phyloP scores from a whole-genome alignment of 37 sponge, comb jelly and placozoan genomes.

The Petrosia ficiformis region DNA sequence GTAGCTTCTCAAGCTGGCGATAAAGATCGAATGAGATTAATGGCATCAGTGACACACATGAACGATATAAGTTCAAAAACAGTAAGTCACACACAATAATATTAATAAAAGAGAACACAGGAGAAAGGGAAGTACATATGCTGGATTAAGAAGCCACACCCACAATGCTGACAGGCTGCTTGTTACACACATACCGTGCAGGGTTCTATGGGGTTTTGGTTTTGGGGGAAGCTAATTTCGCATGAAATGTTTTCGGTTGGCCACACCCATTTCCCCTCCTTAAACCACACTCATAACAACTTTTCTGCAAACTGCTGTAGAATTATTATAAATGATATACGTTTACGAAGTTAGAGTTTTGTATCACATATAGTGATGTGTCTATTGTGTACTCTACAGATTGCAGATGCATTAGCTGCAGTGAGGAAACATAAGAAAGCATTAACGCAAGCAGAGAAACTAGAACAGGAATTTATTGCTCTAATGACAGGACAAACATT shows the following conservation, averaged over 20 bases:
- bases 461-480: conserved; percentile 62
- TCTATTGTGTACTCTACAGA: conserved; percentile 24
- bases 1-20: conserved; percentile 40
- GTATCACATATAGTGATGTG: neutral
- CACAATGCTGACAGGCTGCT: neutral
- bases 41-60: conserved; percentile 39
- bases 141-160: no score
- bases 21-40: conserved; percentile 31
- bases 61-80: conserved; percentile 52
- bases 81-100: conserved; percentile 15
- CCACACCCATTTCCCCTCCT: no score
- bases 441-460: conserved; percentile 62
- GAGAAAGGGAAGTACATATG: no score
- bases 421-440: conserved; percentile 62
- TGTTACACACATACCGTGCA: neutral
- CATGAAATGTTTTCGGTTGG: no score
- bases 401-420: conserved; percentile 55
- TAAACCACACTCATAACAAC: no score
- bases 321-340: no score
- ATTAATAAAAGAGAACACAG: no score
- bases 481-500: conserved; percentile 73
- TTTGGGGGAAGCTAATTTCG: no score
- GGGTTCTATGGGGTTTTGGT: no score
- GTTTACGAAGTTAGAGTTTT: neutral
- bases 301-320: no score